Base-by-base conservation (phyloP, 2,113 vertebrate genomes). In the Hippocampus guttulatus region DNA sequence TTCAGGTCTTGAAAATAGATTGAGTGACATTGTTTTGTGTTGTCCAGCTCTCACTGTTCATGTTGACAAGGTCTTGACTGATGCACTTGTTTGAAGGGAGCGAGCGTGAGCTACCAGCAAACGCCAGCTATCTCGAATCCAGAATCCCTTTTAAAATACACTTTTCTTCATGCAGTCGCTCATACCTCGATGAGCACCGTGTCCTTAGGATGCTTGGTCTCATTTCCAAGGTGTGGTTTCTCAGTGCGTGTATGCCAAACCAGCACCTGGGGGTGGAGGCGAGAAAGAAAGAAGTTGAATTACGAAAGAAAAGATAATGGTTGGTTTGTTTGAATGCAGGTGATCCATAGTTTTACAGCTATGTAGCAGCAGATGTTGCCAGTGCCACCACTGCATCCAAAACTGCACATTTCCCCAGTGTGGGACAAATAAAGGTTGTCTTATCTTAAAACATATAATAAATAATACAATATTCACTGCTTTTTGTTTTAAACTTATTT, bases 241-340 rank as follows among this genome's bases (percentile, higher is more conserved):
- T 99, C 97, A 23, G 97, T 99, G 77, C 97, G 93, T 1, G 97
- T 99, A 92, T 98, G 97, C 97, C 97, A 99, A 52, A 99, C 97
- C 20, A 98, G 95, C 76, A 99, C 96, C 97, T 99, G 82, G 20
- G 73, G 49, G 6, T 38, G 33, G 51, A 60, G 8, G 33, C 12
- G 30, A 30, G 30, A 30, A 30, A 25, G n/a, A 54, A 27, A 73
- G 33, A 8, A 33, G 43, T 51, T 45, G 47, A 40, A 49, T 1
- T 54, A 18, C 43, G 61, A 55, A 67, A 69, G 52, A 68, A 40
- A 77, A 67, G 49, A 71, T 15, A 38, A 8, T 5, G 8, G 7
- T 14, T n/a, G 9, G 33, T 6, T 38, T n/a, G 21, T 54, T 20
- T 54, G 21, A 23, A 54, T 25, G 55, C 55, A 54, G 51, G 16